Base-by-base conservation (phyloP, 1,140 invertebrate genomes). In the Drosophila watanabei region DNA sequence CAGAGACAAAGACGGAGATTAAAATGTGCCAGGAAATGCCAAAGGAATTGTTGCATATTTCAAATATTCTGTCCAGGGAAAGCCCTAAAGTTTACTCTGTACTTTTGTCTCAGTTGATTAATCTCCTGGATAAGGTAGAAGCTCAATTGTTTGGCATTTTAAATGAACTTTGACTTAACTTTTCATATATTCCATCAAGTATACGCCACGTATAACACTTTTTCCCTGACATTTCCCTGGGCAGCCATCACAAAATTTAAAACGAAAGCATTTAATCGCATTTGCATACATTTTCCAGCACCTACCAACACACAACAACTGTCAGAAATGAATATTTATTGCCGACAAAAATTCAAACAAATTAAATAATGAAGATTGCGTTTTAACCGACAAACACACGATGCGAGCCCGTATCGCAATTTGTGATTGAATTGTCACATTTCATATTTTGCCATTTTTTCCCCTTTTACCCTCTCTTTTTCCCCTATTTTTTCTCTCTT, bases 381-480 rank as follows among this genome's bases (percentile, higher is more conserved):
- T 56, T 79, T 78, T 62, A 57, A 60, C 51, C 60, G 51, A 59
- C 24, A 24, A 24, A 24, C 24, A 24, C 24, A 24, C 24, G 24
- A 24, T 24, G 24, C 69, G 20, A 66, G 16, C 16, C 11, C 30
- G 20, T 24, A 62, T 61, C 71, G 75, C 66, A 52, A 72, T 72
- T 77, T 63, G 41, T 87, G 83, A 87, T 87, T 87, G 84, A 87
- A 88, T 80, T 87, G 86, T 87, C 83, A 87, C 66, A 80, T 77
- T 80, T 82, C 62, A 73, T 80, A 66, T 62, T 61, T 35, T 51
- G 24, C 71, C 13, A 16, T 28, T 20, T 57, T 66, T 57, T 63
- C 70, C 24, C 8, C 41, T 39, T 49, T 32, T 48, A 33, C 2
- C 24, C 7, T 11, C 14, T 7, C 13, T 57, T 68, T 61, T 43